Base-by-base conservation (phyloP, 2,888 invertebrate species). In the Nezara viridula region DNA sequence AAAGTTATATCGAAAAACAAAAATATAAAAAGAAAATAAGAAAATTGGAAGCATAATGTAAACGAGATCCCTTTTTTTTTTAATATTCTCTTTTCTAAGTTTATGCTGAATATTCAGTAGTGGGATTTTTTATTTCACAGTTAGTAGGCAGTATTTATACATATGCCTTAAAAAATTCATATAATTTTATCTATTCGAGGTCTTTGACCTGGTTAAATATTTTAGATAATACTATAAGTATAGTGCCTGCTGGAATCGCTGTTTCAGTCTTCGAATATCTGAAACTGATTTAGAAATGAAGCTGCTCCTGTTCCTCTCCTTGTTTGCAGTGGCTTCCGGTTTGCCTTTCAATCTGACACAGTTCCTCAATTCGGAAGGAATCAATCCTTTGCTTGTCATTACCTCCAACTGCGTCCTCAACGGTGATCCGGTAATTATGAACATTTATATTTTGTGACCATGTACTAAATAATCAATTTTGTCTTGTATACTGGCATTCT, bases 341-440 rank as follows among this genome's bases (percentile, higher is more conserved):
- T 16, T 10, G 44, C 81, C 81, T 3, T 47, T 81, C n/a, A 81
- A 81, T n/a, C n/a, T 81, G 81, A 81, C 81, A 14, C 81, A 81
- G 32, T 86, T 86, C 16, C 49, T 86, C 4, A 86, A 86, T 86
- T 50, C 37, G 7, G 66, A 88, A 27, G 77, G 77, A 55, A 73
- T 88, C 77, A 66, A 88, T 32, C 88, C 88, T 4, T 49, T n/a
- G 60, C 9, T 60, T 3, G 44, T 88, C 49, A 66, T 73, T 27
- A 88, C 88, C 19, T 60, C 47, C 24, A 88, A 88, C 77, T 88
- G 77, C 37, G n/a, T 88, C 24, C 32, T 44, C n/a, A 88, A 88
- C 27, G 88, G 88, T n/a, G 40, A 88, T 73, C 40, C 24, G 24
- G 88, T 88, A 88, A 88, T 55, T 77, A n/a, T 44, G 9, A 12